Evolutionary conservation across 2,888 invertebrate species (phyloP), one percentile per base, ranked within the genome.

Genomic region (Alitta virens): DNA sequence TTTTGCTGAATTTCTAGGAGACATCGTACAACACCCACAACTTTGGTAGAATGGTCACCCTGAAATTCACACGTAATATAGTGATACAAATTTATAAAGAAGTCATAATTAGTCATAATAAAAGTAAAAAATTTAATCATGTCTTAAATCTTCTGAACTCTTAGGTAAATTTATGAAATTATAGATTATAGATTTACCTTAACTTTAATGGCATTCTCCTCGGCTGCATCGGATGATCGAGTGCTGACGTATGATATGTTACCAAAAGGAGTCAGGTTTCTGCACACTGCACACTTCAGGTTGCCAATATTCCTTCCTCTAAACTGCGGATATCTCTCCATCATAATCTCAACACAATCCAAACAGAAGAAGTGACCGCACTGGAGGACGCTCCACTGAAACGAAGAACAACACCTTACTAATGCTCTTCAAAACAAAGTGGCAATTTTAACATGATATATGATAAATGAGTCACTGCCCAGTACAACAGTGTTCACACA

Each of bases 351-450:
- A 25, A 78, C 75, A 77, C 91, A 91, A 24, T 85, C 85, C 42
- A 87, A 78, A 74, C 91, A 91, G 71, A 86, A 86, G 71, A 87
- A 87, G 76, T 91, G 91, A 0, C 90, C 90, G 78, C 91, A 91
- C 50, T 85, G 84, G 64, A 91, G 79, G 58, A 90, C 88, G 65
- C 86, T 86, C 87, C 90, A 90, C 84, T 88, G 79, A 53, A 77
- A 33, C 33, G 33, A 74, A 51, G 56, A 66, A 42, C 26, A n/a
- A n/a, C n/a, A n/a, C n/a, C n/a, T n/a, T n/a, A n/a, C n/a, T n/a
- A n/a, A n/a, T n/a, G n/a, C n/a, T n/a, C n/a, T n/a, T n/a, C n/a
- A n/a, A n/a, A n/a, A n/a, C n/a, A n/a, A n/a, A n/a, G n/a, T n/a
- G n/a, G n/a, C n/a, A n/a, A n/a, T n/a, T n/a, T n/a, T n/a, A n/a